A percentile compares a stretch with the other conserved stretches of the same genome.
Conservation (phyloP, 2,113 vertebrate genomes). For the Porphyrio hochstetteri region DNA sequence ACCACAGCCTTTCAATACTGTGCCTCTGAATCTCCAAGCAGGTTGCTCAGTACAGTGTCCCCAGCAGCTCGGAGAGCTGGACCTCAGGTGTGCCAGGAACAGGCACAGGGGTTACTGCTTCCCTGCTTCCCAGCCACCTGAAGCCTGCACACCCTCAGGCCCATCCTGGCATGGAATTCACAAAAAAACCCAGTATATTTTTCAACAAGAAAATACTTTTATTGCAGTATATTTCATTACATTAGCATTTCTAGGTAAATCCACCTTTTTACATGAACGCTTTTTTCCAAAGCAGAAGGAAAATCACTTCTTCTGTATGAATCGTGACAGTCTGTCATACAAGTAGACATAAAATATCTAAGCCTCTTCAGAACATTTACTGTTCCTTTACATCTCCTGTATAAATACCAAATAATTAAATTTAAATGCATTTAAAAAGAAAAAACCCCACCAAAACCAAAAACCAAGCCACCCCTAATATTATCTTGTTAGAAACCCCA, state of each 20-base stretch:
- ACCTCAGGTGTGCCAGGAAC: background rate
- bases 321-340: conserved; percentile 71
- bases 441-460: too few relatives aligned
- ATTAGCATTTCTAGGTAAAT: background rate
- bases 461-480: background rate
- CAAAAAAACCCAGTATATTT: fast-evolving
- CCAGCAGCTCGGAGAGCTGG: background rate
- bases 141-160: too few relatives aligned
- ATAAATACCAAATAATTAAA: background rate
- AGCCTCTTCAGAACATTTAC: background rate
- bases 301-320: background rate
- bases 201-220: background rate
- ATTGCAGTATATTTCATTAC: background rate
- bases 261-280: background rate
- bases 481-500: background rate
- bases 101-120: background rate
- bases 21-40: background rate
- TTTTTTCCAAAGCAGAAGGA: background rate
- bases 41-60: fast-evolving
- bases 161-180: background rate
- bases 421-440: background rate
- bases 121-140: background rate
- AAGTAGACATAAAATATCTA: conserved; percentile 61
- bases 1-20: background rate
- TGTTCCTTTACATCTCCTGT: conserved; percentile 16